Evolutionary conservation across 2,113 vertebrate species (phyloP), one percentile per base, ranked within the genome.

Genomic region (Lepisosteus oculatus): DNA sequence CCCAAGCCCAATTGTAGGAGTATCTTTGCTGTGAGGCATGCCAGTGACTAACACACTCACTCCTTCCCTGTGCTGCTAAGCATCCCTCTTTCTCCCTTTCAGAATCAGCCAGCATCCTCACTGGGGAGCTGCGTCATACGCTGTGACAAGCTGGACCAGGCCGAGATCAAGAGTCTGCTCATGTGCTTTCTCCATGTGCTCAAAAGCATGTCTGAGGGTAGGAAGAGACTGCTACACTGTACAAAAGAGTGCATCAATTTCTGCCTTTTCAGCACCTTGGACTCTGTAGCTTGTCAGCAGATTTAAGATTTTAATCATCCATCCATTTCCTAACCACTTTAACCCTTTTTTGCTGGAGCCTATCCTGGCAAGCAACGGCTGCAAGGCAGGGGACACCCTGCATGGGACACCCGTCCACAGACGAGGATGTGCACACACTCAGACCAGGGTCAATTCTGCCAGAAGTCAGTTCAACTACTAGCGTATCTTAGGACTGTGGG

Each of bases 141-240:
- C 57, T 96, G 92, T 75, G 97, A 98, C 83, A 99, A 99, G 84
- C 91, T 99, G 75, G 97, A 99, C 75, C 97, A 99, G 82, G 84
- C 91, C 2, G 97, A 99, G 84, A 97, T 98, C 79, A 97, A 95
- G 86, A 99, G 93, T 74, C 88, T 99, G 57, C 92, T 99, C 71
- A 97, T 99, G 96, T 98, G 96, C 83, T 98, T 99, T 81, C 89
- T 99, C 44, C 94, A 99, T 55, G 93, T 99, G 77, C 88, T 99
- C 62, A 99, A 97, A 88, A 99, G 93, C 92, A 99, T 99, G 97
- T 98, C 97, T 75, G 97, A 99, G 3, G 97, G 97, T 99, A 93
- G 59, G 85, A n/a, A 9, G 59, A 56, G 3, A 13, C 3, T 59
- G 3, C 11, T 59, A n/a, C 47, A 6, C 47, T 51, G 47, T 5